phyloP scores from a whole-genome alignment of 64 coral and sea anemone genomes.

The Astreopora myriophthalma region DNA sequence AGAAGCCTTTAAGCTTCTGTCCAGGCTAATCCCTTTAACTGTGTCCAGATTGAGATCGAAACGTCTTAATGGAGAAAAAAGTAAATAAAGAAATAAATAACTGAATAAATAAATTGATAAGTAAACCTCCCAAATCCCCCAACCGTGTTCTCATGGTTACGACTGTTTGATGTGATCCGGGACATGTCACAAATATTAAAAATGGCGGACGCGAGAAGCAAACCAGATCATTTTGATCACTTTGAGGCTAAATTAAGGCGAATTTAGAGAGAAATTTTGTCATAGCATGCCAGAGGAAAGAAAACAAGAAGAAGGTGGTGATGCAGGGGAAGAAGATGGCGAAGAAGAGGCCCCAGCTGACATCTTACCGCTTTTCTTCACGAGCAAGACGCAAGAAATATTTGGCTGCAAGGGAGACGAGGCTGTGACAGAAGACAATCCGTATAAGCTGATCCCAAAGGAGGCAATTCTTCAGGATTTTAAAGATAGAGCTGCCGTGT shows the following conservation, averaged over 20 bases:
- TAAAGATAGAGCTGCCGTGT: constrained; percentile 95
- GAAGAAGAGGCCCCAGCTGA: constrained; percentile 75
- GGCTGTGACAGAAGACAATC: constrained; percentile 96
- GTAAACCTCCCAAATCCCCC: too few species aligned
- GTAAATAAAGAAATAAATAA: too few species aligned
- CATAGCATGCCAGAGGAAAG: constrained; percentile 85
- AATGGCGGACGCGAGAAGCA: constrained; percentile 75
- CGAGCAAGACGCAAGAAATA: constrained; percentile 97
- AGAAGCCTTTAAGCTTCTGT: too few species aligned
- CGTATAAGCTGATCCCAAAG: constrained; percentile 84
- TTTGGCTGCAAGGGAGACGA: constrained; percentile 96
- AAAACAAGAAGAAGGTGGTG: constrained; percentile 54
- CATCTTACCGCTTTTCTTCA: constrained; percentile 98
- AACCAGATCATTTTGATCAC: not conserved
- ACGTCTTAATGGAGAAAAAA: too few species aligned
- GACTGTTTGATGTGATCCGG: constrained; percentile 24
- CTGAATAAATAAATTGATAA: too few species aligned
- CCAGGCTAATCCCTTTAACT: too few species aligned
- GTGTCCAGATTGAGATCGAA: too few species aligned
- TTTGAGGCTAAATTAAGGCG: not conserved
- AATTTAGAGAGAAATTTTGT: not conserved
- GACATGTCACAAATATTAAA: constrained; percentile 81
- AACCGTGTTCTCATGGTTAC: constrained; percentile 37
- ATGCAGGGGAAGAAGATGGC: constrained; percentile 70
- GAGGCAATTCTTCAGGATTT: constrained; percentile 91